A percentile compares a stretch with the other conserved stretches of the same genome.
These are phyloP conservation scores for Limnephilus lunatus DNA, from an alignment of 2,888 invertebrate species.

Conservation along the genomic window DNA sequence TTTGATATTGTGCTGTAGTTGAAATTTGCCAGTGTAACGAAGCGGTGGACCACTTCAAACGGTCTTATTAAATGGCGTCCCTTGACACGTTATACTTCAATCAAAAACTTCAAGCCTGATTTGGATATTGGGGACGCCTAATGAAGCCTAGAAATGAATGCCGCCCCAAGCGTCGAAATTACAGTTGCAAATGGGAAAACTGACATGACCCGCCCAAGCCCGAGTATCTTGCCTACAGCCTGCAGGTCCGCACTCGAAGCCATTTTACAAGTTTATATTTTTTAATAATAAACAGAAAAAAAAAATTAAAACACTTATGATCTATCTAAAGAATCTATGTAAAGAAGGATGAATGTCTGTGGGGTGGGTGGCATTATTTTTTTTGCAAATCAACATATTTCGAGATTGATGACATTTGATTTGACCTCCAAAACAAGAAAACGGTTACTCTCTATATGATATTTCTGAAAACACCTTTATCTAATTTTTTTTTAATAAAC, in stretches of 20 bases:
- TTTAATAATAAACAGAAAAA: neutral
- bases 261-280: neutral
- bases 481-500: too few species aligned
- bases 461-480: too few species aligned
- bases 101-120: slow-evolving; percentile 12
- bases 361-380: too few species aligned
- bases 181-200: slow-evolving; percentile 42
- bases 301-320: neutral
- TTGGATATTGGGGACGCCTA: slow-evolving; percentile 27
- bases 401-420: too few species aligned
- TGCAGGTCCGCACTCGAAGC: neutral
- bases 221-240: neutral
- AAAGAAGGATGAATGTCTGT: too few species aligned
- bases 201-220: slow-evolving; percentile 23
- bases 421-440: too few species aligned
- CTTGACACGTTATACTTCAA: slow-evolving; percentile 29
- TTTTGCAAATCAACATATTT: too few species aligned
- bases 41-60: slow-evolving; percentile 27
- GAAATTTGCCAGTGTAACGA: neutral
- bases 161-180: slow-evolving; percentile 28
- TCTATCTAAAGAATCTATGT: too few species aligned
- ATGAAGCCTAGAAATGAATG: slow-evolving; percentile 35
- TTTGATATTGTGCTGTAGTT: neutral
- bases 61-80: neutral
- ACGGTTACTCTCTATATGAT: too few species aligned